A percentile compares a stretch with the other conserved stretches of the same genome.
Conservation (phyloP, 2,888 invertebrate species). For the Andrena marginata region DNA sequence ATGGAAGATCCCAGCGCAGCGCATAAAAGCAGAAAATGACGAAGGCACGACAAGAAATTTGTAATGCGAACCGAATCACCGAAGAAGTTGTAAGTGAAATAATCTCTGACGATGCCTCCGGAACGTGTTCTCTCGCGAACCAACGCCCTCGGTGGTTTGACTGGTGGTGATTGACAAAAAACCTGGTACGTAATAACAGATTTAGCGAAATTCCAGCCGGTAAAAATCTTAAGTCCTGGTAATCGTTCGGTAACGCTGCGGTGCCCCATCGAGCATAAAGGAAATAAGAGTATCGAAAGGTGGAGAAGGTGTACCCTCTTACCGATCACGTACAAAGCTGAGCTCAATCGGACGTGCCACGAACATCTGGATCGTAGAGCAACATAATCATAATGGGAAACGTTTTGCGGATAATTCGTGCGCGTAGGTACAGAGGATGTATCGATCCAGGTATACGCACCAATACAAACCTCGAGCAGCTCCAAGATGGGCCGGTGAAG, state of each 20-base stretch:
- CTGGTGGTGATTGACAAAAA: slow-evolving; percentile 17
- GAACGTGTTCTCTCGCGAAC: not conserved
- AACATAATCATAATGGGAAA: slow-evolving; percentile 73
- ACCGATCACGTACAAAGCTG: slow-evolving; percentile 70
- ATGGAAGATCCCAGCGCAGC: too few species aligned
- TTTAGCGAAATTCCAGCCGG: slow-evolving; percentile 31
- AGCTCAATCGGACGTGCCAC: slow-evolving; percentile 70
- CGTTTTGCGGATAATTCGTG: slow-evolving; percentile 75
- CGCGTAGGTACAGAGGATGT: slow-evolving; percentile 52
- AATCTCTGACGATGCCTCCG: not conserved
- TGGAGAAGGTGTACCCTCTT: slow-evolving; percentile 56
- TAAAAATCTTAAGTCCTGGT: slow-evolving; percentile 41
- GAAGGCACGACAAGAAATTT: not conserved
- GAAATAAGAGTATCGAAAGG: slow-evolving; percentile 55
- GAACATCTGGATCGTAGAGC: slow-evolving; percentile 73
- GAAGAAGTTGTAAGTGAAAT: not conserved
- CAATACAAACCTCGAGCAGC: slow-evolving; percentile 15
- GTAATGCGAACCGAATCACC: not conserved
- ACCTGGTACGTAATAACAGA: slow-evolving; percentile 4
- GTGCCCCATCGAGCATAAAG: slow-evolving; percentile 55
- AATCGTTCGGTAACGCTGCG: slow-evolving; percentile 53
- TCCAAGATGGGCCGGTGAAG: slow-evolving; percentile 26
- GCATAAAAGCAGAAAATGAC: slow-evolving; percentile 13
- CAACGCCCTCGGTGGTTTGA: slow-evolving; percentile 13
- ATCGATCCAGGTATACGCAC: slow-evolving; percentile 55